Evolutionary conservation across 1,140 invertebrate species (phyloP).

Genomic region (Drosophila elegans): DNA sequence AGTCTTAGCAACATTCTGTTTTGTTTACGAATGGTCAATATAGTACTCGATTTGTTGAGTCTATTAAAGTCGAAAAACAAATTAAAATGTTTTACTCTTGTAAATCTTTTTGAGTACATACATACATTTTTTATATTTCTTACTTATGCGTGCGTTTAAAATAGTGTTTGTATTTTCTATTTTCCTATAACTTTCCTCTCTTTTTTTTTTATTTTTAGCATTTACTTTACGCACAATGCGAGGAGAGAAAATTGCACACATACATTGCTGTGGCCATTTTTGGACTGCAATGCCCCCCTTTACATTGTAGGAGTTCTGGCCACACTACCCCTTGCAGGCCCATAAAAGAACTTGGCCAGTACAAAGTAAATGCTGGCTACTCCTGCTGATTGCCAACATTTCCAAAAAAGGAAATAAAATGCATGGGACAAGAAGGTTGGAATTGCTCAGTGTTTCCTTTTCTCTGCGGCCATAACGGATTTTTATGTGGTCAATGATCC

Average conservation of each 20-base stretch:
- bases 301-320: constrained; percentile 13
- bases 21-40: constrained; percentile 1
- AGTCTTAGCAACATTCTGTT: constrained; percentile 3
- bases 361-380: constrained; percentile 27
- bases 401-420: constrained; percentile 74
- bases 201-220: constrained; percentile 21
- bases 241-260: constrained; percentile 39
- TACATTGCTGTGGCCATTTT: constrained; percentile 73
- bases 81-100: background rate
- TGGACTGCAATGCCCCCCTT: constrained; percentile 38
- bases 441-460: constrained; percentile 24
- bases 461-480: constrained; percentile 64
- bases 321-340: constrained; percentile 6
- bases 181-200: constrained; percentile 6
- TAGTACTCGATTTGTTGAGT: constrained; percentile 3
- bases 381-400: constrained; percentile 53
- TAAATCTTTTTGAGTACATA: background rate
- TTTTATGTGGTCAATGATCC: constrained; percentile 82
- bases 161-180: background rate
- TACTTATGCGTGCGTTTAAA: background rate
- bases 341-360: constrained; percentile 28
- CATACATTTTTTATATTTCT: background rate
- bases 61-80: background rate
- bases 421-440: constrained; percentile 39
- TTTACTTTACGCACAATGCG: constrained; percentile 64